phyloP scores from a whole-genome alignment of 2,113 vertebrate genomes.

The Lucifuga dentata region DNA sequence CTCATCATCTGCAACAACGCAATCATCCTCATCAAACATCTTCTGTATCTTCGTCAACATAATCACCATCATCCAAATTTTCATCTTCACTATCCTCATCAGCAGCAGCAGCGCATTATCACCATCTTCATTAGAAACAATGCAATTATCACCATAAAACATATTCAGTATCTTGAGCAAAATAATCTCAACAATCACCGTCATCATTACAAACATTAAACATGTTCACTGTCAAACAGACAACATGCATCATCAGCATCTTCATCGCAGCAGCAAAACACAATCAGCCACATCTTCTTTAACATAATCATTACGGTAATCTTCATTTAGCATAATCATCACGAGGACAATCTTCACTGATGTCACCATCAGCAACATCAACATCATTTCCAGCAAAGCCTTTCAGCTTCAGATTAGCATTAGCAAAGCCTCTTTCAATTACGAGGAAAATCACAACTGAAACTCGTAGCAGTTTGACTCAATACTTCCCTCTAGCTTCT shows the following conservation, averaged over 20 bases:
- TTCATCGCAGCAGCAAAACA: background rate
- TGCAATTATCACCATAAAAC: too few species aligned
- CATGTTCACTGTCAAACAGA: too few species aligned
- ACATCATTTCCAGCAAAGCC: background rate
- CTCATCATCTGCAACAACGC: too few species aligned
- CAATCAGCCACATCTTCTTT: background rate
- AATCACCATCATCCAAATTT: too few species aligned
- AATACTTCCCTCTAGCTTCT: conserved; percentile 48
- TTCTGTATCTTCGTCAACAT: too few species aligned
- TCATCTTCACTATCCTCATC: background rate
- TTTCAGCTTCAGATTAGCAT: background rate
- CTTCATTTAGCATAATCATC: background rate
- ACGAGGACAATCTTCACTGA: background rate
- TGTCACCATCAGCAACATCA: background rate
- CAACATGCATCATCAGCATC: background rate
- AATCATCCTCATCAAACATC: too few species aligned
- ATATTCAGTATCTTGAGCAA: too few species aligned
- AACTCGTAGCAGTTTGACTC: conserved; percentile 18
- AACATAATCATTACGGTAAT: background rate
- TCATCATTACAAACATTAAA: too few species aligned
- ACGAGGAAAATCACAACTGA: conserved; percentile 1
- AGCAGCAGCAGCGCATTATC: too few species aligned
- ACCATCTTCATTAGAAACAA: background rate
- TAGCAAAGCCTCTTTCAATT: conserved; percentile 6
- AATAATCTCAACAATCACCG: too few species aligned